Evolutionary conservation across 92 coral and sea anemone species (phyloP).

Genomic region (Palythoa grandiflora): DNA sequence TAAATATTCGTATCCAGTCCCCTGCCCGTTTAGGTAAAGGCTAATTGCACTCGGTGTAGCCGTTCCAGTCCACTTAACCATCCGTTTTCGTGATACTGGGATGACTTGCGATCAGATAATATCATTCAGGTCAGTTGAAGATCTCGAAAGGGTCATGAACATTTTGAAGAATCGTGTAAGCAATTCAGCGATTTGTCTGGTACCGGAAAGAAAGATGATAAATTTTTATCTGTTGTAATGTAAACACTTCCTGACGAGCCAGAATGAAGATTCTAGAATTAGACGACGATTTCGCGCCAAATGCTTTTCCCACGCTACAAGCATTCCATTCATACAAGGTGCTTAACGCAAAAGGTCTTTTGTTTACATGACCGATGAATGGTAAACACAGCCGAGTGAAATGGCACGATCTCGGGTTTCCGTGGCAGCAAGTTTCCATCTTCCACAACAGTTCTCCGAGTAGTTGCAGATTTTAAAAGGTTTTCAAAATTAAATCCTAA

Average conservation of each 20-base stretch:
- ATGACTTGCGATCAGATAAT: too few species aligned
- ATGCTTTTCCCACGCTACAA: slow-evolving; percentile 40
- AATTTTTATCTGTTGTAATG: neutral
- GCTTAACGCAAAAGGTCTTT: slow-evolving; percentile 40
- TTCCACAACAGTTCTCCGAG: neutral
- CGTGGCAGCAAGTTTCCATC: slow-evolving; percentile 5
- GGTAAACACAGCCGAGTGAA: slow-evolving; percentile 21
- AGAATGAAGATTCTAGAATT: neutral
- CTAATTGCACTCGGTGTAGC: too few species aligned
- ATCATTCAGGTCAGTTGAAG: too few species aligned
- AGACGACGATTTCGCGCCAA: slow-evolving; percentile 39
- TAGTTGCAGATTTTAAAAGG: neutral
- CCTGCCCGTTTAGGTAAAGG: too few species aligned
- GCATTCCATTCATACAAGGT: slow-evolving; percentile 38
- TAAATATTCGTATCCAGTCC: too few species aligned
- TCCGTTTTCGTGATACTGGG: too few species aligned
- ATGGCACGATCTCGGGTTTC: slow-evolving; percentile 37
- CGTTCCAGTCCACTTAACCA: too few species aligned
- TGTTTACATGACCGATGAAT: slow-evolving; percentile 40
- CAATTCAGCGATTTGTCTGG: too few species aligned
- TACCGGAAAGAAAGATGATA: neutral
- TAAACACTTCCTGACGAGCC: neutral
- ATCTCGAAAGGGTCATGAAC: too few species aligned
- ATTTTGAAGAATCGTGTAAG: neutral
- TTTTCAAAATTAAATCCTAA: neutral